These are phyloP conservation scores for Octonoba sinensis DNA, from an alignment of 2,888 invertebrate genomes.

Conservation along the genomic window DNA sequence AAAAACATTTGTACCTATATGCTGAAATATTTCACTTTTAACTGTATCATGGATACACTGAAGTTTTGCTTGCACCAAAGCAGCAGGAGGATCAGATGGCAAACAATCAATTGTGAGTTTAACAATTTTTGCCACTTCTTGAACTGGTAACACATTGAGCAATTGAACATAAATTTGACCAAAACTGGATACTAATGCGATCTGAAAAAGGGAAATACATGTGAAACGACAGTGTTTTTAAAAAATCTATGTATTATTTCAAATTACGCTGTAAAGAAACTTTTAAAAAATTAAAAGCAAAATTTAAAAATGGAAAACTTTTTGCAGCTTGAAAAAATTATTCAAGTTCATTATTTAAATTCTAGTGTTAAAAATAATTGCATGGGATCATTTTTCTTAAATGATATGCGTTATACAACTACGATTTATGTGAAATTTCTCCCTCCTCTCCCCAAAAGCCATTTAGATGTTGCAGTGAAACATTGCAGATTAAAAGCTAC, in stretches of 20 bases:
- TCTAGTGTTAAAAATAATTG: not conserved
- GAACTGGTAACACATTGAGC: slow-evolving; percentile 74
- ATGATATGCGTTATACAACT: too few species aligned
- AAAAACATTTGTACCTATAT: slow-evolving; percentile 72
- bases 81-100: slow-evolving; percentile 79
- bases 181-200: slow-evolving; percentile 85
- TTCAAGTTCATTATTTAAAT: not conserved
- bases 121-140: slow-evolving; percentile 84
- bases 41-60: slow-evolving; percentile 86
- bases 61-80: slow-evolving; percentile 84
- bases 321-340: not conserved
- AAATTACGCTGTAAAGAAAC: too few species aligned
- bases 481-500: too few species aligned
- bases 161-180: slow-evolving; percentile 88
- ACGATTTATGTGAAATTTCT: too few species aligned
- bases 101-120: slow-evolving; percentile 81
- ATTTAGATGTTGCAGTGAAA: too few species aligned
- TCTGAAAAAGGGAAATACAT: slow-evolving; percentile 73
- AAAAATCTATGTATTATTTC: too few species aligned
- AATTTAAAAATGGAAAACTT: not conserved
- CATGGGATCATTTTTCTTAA: too few species aligned
- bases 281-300: not conserved
- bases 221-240: not conserved
- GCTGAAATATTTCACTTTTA: slow-evolving; percentile 81
- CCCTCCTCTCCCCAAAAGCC: too few species aligned